Percentiles rank a stretch among this genome's conserved stretches.
phyloP scores from a whole-genome alignment of 1,140 invertebrate species.

The Babylonia areolata region DNA sequence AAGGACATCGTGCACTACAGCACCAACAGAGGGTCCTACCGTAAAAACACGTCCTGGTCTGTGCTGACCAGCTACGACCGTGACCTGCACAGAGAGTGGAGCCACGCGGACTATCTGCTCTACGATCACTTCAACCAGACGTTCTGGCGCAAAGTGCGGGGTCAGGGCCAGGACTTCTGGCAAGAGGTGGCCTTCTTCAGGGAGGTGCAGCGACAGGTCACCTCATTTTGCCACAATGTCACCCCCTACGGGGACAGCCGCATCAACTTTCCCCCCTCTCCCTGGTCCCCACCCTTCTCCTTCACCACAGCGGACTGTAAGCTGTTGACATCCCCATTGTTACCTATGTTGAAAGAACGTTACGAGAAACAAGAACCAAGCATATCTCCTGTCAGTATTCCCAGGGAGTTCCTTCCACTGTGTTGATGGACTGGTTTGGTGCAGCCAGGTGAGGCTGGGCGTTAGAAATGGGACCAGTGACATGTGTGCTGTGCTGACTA shows the following conservation, averaged over 20 bases:
- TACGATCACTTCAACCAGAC: conserved; percentile 69
- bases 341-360: conserved; percentile 27
- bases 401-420: not conserved
- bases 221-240: conserved; percentile 54
- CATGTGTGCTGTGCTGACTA: no score
- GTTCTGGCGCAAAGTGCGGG: conserved; percentile 63
- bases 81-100: conserved; percentile 57
- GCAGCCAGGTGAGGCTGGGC: not conserved
- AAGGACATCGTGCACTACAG: conserved; percentile 66
- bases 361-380: conserved; percentile 9
- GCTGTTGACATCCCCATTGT: conserved; percentile 45
- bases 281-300: conserved; percentile 56
- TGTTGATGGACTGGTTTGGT: not conserved
- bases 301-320: conserved; percentile 57
- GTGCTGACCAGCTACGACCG: conserved; percentile 26
- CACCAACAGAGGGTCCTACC: conserved; percentile 59
- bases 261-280: conserved; percentile 36
- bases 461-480: not conserved
- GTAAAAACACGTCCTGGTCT: not conserved
- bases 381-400: not conserved
- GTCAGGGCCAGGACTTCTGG: conserved; percentile 59
- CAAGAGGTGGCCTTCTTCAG: conserved; percentile 61
- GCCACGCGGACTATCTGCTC: conserved; percentile 62
- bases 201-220: conserved; percentile 49
- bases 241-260: not conserved